Base-by-base conservation (phyloP, 2,888 invertebrate species). In the Drosophila cracens region DNA sequence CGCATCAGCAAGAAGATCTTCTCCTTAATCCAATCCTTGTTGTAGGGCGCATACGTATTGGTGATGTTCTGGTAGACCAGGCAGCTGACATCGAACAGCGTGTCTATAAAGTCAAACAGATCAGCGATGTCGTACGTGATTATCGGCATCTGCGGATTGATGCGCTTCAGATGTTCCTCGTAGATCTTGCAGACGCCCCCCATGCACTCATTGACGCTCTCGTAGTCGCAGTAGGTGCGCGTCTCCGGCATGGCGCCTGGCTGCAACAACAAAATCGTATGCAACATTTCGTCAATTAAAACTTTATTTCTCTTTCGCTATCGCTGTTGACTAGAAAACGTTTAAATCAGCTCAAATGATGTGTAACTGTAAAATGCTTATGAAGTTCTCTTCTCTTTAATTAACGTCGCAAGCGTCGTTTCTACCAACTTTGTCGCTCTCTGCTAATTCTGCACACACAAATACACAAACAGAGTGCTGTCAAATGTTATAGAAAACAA, bases 1-100 rank as follows among this genome's bases (percentile, higher is more conserved):
- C 46, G 96, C 76, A 99, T 94, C 88, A 99, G 94, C 6, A 99
- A 96, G 92, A 99, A 99, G 76, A 99, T 99, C 93, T 99, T 99
- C 92, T 99, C 99, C 93, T 99, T 99, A 69, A 99, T 98, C 99
- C 99, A 99, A 90, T 98, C 99, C 94, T 99, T 99, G 93, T 99
- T 99, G 94, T 99, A 99, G 0, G 99, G 99, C 1, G 98, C 98
- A 91, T 99, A 99, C 0, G 98, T 98, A 91, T 98, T 98, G 49
- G 97, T 97, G 10, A 97, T 96, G 92, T 98, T 98, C 94, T 99
- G 98, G 93, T 98, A 99, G 74, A 99, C 99, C 71, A 99, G 94
- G 91, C 99, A 99, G 86, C 98, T 98, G 59, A 99, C 95, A 92
- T 99, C 99, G 29, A 97, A 96, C 56, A 99, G 94, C 94, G 98